Conservation (phyloP, 1,140 invertebrate genomes). For the Triops longicaudatus region DNA sequence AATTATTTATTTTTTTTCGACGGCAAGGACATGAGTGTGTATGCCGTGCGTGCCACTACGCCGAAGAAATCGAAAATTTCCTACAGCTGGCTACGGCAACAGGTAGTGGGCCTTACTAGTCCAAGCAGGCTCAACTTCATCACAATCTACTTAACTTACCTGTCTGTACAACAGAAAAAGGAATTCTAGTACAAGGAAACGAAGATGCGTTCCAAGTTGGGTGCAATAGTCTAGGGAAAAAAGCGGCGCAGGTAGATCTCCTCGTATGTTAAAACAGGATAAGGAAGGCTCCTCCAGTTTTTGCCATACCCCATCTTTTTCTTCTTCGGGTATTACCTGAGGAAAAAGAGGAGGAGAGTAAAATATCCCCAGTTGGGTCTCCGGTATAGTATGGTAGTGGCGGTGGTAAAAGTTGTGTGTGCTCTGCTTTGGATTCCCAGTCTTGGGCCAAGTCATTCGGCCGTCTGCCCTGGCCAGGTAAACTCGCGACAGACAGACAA, state of each 20-base stretch:
- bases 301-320: not conserved
- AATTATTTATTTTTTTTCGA: too few species aligned
- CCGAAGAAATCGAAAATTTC: not conserved
- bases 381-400: not conserved
- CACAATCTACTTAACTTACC: too few species aligned
- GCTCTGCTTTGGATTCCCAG: constrained; percentile 14
- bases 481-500: not conserved
- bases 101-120: too few species aligned
- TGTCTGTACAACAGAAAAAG: too few species aligned
- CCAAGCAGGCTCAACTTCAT: too few species aligned
- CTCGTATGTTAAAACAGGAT: not conserved
- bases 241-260: too few species aligned
- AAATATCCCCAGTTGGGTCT: not conserved
- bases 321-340: not conserved
- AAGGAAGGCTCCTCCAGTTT: not conserved
- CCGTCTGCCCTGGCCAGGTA: constrained; percentile 9
- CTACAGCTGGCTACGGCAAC: not conserved
- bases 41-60: too few species aligned
- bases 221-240: too few species aligned
- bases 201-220: too few species aligned
- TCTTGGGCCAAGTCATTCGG: constrained; percentile 14
- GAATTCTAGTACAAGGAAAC: too few species aligned
- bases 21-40: too few species aligned
- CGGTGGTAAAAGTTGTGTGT: constrained; percentile 8
- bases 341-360: constrained; percentile 14